Percentiles rank a stretch among this genome's conserved stretches.
Evolutionary conservation across 2,797 vertebrate species (phyloP).

Genomic region (Rhodeus uyekii): DNA sequence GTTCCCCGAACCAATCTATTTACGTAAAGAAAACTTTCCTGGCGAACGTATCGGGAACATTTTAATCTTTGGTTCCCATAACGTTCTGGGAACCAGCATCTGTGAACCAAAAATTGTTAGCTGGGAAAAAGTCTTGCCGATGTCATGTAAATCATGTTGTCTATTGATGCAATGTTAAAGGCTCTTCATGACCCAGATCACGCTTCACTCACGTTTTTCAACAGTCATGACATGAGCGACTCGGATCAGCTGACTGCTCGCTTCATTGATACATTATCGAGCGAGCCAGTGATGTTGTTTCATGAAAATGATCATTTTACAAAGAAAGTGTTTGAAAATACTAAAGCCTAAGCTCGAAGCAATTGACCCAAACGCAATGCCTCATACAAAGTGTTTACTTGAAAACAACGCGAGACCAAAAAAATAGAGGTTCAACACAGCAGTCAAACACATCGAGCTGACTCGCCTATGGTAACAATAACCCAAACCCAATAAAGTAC

Average conservation of each 20-base stretch:
- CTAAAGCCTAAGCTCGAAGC: too few species aligned
- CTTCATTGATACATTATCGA: not conserved
- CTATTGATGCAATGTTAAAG: not conserved
- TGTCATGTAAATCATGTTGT: not conserved
- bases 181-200: constrained; percentile 62
- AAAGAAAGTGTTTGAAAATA: not conserved
- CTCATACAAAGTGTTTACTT: not conserved
- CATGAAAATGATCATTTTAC: not conserved
- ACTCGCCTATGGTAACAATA: not conserved
- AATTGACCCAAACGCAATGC: not conserved
- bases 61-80: too few species aligned
- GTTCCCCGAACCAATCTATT: too few species aligned
- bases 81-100: too few species aligned
- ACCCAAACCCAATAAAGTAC: not conserved
- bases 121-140: not conserved
- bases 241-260: constrained; percentile 39
- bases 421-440: not conserved
- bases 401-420: not conserved
- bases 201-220: constrained; percentile 73
- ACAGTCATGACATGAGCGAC: constrained; percentile 10
- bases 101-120: too few species aligned
- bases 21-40: too few species aligned
- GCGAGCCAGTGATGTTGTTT: not conserved
- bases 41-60: too few species aligned
- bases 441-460: not conserved